Base-by-base conservation (phyloP, 2,888 invertebrate genomes). In the Dasypolia templi region DNA sequence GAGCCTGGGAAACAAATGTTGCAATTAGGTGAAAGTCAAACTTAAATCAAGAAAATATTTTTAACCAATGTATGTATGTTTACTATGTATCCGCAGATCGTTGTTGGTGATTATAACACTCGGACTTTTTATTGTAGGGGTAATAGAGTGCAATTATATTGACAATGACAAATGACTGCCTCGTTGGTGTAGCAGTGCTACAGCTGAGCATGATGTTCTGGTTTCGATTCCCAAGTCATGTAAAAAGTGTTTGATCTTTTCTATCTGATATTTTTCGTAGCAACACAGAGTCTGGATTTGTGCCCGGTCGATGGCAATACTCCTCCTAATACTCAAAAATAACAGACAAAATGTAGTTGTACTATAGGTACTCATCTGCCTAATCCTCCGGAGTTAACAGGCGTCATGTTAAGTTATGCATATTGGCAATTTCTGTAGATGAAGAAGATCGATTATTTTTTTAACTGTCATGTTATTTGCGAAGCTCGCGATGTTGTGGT, bases 1-100 rank as follows among this genome's bases (percentile, higher is more conserved):
- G 19, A 12, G 32, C 56, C 12, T 70, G 76, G 66, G 70, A 80
- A 65, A 49, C 14, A 35, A 44, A n/a, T 19, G 58, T 77, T 56
- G 66, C 59, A 35, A 42, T 49, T 53, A 26, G 1, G 55, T 53
- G 70, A 79, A 77, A 77, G 56, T 29, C 4, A 5, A 9, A 32
- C 0, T 6, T 22, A 2, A 22, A 32, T 14, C 26, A 5, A 32
- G 46, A 0, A 0, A 14, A 44, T 19, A n/a, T 3, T 3, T 55
- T 44, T n/a, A 22, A 53, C 39, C 0, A 39, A 11, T 75, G 1
- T n/a, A n/a, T n/a, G n/a, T n/a, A n/a, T n/a, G n/a, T n/a, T n/a
- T n/a, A n/a, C 0, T n/a, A 51, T 51, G 17, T 26, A 26, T 5
- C 22, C 29, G 0, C 6, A 11, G 14, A 19, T 14, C 2, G 12